Evolutionary conservation across 1,140 invertebrate genomes (phyloP).

Genomic region (Lithobius niger): DNA sequence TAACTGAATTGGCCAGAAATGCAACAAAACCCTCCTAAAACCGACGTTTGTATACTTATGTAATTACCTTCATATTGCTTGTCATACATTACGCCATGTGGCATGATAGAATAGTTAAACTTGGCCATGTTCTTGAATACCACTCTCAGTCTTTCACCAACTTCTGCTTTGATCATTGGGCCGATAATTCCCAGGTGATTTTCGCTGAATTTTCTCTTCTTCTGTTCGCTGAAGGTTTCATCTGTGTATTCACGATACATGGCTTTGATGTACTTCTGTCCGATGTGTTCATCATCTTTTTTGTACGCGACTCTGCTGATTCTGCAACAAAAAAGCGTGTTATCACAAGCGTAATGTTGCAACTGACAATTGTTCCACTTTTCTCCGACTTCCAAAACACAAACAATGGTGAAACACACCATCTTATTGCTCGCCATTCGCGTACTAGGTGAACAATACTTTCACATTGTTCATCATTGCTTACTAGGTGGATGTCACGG

Average conservation of each 20-base stretch:
- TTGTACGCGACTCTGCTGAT: background rate
- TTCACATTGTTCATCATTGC: constrained; percentile 12
- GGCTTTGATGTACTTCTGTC: constrained; percentile 25
- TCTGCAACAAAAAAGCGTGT: background rate
- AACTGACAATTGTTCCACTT: background rate
- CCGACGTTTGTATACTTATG: no score
- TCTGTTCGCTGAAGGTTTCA: constrained; percentile 20
- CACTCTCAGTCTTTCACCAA: constrained; percentile 2
- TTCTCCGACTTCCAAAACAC: background rate
- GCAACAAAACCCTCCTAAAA: no score
- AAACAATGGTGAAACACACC: background rate
- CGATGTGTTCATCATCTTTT: constrained; percentile 17
- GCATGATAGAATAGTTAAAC: constrained; percentile 21
- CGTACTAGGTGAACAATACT: no score
- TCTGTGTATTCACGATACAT: constrained; percentile 26
- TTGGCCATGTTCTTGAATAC: constrained; percentile 13
- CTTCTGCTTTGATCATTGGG: constrained; percentile 9
- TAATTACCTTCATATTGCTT: constrained; percentile 22
- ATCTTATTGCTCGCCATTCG: background rate
- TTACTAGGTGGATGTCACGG: background rate
- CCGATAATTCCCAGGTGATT: constrained; percentile 1
- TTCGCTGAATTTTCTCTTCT: background rate
- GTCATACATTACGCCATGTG: constrained; percentile 18
- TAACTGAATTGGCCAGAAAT: no score
- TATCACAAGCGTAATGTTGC: background rate